These are phyloP conservation scores for Leptoteleia sp. DNA, from an alignment of 1,140 invertebrate genomes.

Conservation along the genomic window DNA sequence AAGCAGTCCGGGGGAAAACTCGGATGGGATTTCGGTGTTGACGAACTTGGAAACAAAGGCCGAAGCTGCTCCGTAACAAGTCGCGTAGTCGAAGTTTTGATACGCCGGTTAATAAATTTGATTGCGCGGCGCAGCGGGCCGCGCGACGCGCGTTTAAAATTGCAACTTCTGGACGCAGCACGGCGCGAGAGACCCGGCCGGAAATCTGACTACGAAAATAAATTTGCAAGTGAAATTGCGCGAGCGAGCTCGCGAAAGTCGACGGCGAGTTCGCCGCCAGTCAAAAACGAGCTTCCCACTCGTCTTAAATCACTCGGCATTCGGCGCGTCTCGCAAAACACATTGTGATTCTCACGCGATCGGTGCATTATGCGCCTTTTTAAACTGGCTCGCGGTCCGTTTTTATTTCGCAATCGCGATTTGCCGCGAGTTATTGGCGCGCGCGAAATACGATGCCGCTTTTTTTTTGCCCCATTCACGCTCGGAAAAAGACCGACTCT, in stretches of 20 bases:
- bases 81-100: constrained; percentile 47
- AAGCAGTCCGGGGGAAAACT: constrained; percentile 19
- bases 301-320: constrained; percentile 34
- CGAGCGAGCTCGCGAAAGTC: constrained; percentile 18
- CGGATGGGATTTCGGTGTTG: constrained; percentile 23
- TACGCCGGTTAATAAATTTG: constrained; percentile 59
- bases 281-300: constrained; percentile 21
- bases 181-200: constrained; percentile 9
- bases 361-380: constrained; percentile 38
- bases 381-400: constrained; percentile 8
- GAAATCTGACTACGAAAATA: constrained; percentile 43
- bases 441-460: constrained; percentile 14
- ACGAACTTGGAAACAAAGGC: constrained; percentile 44
- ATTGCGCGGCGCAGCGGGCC: constrained; percentile 19
- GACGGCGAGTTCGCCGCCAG: constrained; percentile 8
- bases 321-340: constrained; percentile 30
- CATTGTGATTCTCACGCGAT: constrained; percentile 54
- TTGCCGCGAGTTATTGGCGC: constrained; percentile 10
- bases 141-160: constrained; percentile 40
- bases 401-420: constrained; percentile 31
- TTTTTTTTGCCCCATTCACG: background rate
- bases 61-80: constrained; percentile 41
- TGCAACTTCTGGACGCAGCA: constrained; percentile 25
- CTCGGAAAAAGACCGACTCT: constrained; percentile 2
- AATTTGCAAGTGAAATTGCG: constrained; percentile 56